These are phyloP conservation scores for Polydrusus cervinus DNA, from an alignment of 2,888 invertebrate genomes.

Conservation along the genomic window DNA sequence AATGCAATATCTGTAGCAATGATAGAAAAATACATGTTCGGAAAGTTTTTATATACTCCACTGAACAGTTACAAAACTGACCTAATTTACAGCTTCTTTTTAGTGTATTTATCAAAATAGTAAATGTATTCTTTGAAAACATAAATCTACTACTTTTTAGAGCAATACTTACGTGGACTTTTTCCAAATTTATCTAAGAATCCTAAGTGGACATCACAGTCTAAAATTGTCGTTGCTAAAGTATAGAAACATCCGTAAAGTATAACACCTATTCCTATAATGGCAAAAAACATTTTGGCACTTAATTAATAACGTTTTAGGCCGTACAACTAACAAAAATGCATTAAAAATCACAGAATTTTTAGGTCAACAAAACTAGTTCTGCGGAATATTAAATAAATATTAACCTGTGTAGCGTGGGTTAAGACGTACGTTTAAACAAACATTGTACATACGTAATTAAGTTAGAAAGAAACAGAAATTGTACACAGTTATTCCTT, in stretches of 20 bases:
- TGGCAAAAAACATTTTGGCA: constrained; percentile 59
- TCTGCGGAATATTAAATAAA: not conserved
- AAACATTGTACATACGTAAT: too few species aligned
- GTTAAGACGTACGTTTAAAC: too few species aligned
- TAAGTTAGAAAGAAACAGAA: not conserved
- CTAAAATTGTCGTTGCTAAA: constrained; percentile 73
- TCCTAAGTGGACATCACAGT: constrained; percentile 77
- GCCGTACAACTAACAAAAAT: not conserved
- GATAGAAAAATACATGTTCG: too few species aligned
- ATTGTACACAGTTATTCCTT: too few species aligned
- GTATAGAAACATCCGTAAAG: constrained; percentile 73
- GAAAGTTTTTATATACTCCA: too few species aligned
- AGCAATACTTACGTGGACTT: constrained; percentile 72
- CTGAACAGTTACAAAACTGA: too few species aligned
- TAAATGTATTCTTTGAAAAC: not conserved
- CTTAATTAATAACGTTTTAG: not conserved
- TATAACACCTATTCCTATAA: constrained; percentile 63
- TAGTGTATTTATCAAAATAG: not conserved
- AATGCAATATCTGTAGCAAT: too few species aligned
- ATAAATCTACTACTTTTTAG: constrained; percentile 2
- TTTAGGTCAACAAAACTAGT: constrained; percentile 5
- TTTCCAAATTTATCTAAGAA: constrained; percentile 78
- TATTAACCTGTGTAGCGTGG: not conserved
- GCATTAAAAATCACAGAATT: not conserved
- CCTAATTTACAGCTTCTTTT: too few species aligned